Evolutionary conservation across 1,140 invertebrate species (phyloP), one percentile per base, ranked within the genome.

Genomic region (Drosophila navojoa): DNA sequence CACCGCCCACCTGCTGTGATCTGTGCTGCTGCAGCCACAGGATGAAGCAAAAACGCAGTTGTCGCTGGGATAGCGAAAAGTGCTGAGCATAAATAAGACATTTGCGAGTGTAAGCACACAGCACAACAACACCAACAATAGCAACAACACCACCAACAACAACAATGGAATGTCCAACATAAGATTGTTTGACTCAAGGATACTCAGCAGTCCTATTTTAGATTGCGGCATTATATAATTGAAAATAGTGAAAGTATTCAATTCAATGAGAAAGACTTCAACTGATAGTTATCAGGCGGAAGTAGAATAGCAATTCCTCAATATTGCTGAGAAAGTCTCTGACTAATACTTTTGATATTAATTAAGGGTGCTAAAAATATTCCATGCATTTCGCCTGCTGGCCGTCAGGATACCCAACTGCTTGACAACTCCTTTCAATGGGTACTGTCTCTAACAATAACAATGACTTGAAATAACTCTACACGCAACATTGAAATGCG

Each of bases 31-130:
- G 64, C 52, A 69, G 52, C 66, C 71, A 74, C 66, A 72, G 76
- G 71, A 79, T 71, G 47, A 69, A 69, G 76, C 80, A 85, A 73
- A 73, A 78, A 71, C 77, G 72, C 75, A 76, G 81, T 84, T 84
- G 80, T 70, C 60, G 81, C 59, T 63, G 62, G 63, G 2, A 49
- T 68, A 71, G 66, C 52, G 77, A 79, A 87, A 87, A 87, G 76
- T 87, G 84, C 82, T 87, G 82, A 90, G 84, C 84, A 87, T 87
- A 89, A 87, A 87, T 87, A 87, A 87, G 84, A 87, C 84, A 89
- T 87, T 86, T 86, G 82, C 82, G 82, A 81, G 82, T 86, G 82
- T 76, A 81, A 86, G 78, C 81, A 81, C 71, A 67, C 54, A 71
- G 40, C 25, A 50, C 9, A 44, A 27, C 29, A 16, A 61, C 16